phyloP scores from a whole-genome alignment of 1,140 invertebrate genomes.

The Thalassaphorura encarpata region DNA sequence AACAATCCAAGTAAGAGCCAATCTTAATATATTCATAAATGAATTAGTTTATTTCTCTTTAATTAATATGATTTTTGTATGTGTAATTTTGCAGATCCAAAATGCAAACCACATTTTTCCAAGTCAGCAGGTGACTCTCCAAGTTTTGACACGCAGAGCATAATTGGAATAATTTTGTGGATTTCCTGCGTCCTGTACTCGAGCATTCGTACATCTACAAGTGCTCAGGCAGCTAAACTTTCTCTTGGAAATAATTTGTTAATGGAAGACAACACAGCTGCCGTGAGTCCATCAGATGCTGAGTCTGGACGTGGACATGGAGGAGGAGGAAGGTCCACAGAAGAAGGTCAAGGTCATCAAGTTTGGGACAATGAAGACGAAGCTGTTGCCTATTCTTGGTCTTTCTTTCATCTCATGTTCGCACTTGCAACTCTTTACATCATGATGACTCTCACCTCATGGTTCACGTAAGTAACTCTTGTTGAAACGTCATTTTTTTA shows the following conservation, averaged over 20 bases:
- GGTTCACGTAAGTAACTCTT: constrained; percentile 98
- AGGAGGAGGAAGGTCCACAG: no score
- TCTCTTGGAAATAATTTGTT: constrained; percentile 41
- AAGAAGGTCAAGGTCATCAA: constrained; percentile 43
- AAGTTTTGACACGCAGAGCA: constrained; percentile 68
- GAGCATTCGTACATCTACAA: constrained; percentile 68
- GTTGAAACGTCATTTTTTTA: no score
- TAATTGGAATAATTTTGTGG: constrained; percentile 88
- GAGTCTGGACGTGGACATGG: constrained; percentile 38
- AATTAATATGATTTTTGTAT: no score
- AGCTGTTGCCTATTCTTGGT: constrained; percentile 90
- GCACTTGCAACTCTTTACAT: constrained; percentile 94
- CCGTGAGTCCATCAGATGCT: constrained; percentile 26
- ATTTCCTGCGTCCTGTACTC: constrained; percentile 92
- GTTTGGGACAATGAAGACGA: constrained; percentile 95
- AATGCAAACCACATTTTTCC: constrained; percentile 61
- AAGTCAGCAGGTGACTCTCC: constrained; percentile 14
- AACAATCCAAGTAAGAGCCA: constrained; percentile 63
- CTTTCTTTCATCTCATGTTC: constrained; percentile 96
- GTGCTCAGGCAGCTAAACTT: constrained; percentile 54
- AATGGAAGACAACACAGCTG: constrained; percentile 20
- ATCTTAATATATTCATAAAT: no score
- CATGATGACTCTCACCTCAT: constrained; percentile 99
- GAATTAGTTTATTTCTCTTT: no score
- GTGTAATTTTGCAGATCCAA: constrained; percentile 47